Base-by-base conservation (phyloP, 2,797 vertebrate species). In the Crocidura indochinensis region DNA sequence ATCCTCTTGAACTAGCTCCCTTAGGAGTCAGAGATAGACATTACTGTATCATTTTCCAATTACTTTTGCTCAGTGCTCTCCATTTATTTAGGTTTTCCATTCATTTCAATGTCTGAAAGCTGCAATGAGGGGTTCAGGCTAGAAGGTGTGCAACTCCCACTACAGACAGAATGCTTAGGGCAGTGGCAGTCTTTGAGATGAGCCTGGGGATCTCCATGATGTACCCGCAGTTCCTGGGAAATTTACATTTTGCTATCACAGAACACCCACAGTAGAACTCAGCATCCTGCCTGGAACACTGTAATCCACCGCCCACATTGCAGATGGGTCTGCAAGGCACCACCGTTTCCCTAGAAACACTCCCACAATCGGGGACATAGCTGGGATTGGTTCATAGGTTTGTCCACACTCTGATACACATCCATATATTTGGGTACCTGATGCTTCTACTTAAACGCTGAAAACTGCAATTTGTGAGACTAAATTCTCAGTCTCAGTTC, bases 331-430 rank as follows among this genome's bases (percentile, higher is more conserved):
- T 68, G 67, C 73, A 90, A 90, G 47, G 10, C 20, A 83, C 7
- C 10, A 12, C 49, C 2, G 15, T 95, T 94, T 93, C 92, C 77
- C 22, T 91, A 56, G 88, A 94, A 88, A 95, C 86, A 87, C 31
- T 83, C 74, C 80, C 20, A 62, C 74, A 24, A 29, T 77, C 44
- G 38, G 69, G 8, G 71, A 79, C 10, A 17, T 31, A 27, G 56
- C 8, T 19, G 0, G 22, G 65, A 46, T 65, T 91, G 53, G 31
- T 85, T 72, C 80, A 56, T 26, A 29, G 65, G 38, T 19, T 31
- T 64, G 73, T 44, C 86, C 56, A 10, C 15, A 27, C 51, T 75
- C 47, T 19, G 6, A 1, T 77, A 72, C 75, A 65, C 65, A n/a
- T 15, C 14, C 65, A 31, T 29, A 38, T 27, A 65, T 2, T 38